Evolutionary conservation across 2,888 invertebrate species (phyloP).

Genomic region (Melieria crassipennis): DNA sequence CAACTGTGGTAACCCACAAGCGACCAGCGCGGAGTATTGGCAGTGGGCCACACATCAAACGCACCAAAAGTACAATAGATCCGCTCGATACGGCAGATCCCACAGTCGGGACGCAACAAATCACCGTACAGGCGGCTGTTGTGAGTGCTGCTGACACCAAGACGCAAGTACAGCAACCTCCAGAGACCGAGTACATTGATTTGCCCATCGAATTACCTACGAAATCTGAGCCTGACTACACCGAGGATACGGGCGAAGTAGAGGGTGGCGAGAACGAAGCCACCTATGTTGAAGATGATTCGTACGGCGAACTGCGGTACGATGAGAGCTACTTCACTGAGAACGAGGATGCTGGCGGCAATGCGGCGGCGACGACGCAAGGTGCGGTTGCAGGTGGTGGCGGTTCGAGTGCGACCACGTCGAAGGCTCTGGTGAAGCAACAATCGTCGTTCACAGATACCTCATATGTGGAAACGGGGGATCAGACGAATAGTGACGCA

Average conservation of each 20-base stretch:
- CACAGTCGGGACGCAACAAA: constrained; percentile 63
- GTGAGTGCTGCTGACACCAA: constrained; percentile 47
- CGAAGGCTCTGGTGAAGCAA: constrained; percentile 61
- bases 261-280: constrained; percentile 73
- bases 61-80: constrained; percentile 65
- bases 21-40: constrained; percentile 59
- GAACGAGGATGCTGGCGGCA: constrained; percentile 62
- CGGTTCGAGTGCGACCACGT: constrained; percentile 56
- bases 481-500: constrained; percentile 65
- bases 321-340: constrained; percentile 67
- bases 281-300: constrained; percentile 74
- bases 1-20: constrained; percentile 61
- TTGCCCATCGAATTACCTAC: constrained; percentile 69
- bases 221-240: constrained; percentile 76
- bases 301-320: constrained; percentile 73
- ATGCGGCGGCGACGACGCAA: constrained; percentile 47
- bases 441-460: constrained; percentile 60
- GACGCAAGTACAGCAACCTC: constrained; percentile 47
- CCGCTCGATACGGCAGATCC: constrained; percentile 70
- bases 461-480: constrained; percentile 63
- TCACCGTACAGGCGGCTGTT: constrained; percentile 69
- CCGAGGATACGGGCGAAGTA: constrained; percentile 73
- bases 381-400: constrained; percentile 41
- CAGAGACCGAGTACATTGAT: constrained; percentile 65
- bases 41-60: constrained; percentile 56